Conservation (phyloP, 2,888 invertebrate species). For the Blastobasis lacticolella region DNA sequence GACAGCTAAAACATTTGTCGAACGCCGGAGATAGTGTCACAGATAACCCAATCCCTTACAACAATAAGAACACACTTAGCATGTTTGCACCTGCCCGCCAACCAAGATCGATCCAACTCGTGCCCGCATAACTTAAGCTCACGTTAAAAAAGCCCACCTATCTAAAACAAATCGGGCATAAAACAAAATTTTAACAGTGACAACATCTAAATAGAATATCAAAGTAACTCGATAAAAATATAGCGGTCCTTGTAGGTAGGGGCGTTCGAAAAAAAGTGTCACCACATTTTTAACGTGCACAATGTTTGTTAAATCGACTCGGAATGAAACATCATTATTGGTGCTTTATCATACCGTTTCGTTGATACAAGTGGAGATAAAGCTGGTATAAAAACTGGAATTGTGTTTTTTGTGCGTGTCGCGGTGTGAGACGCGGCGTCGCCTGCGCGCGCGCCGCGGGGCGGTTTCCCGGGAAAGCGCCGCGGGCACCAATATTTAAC, state of each 20-base stretch:
- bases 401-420: conserved; percentile 58
- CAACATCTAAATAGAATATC: too few relatives aligned
- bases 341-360: conserved; percentile 64
- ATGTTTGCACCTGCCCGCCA: conserved; percentile 70
- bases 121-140: conserved; percentile 35
- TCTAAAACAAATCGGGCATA: conserved; percentile 16
- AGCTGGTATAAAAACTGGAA: conserved; percentile 46
- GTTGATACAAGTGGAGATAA: conserved; percentile 65
- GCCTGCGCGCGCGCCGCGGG: conserved; percentile 66
- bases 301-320: conserved; percentile 57
- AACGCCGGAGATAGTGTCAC: conserved; percentile 70
- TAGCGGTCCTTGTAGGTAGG: too few relatives aligned
- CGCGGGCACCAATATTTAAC: conserved; percentile 56
- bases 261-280: conserved; percentile 41
- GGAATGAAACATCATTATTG: conserved; percentile 72
- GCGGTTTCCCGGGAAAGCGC: conserved; percentile 65
- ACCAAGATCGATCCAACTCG: conserved; percentile 47
- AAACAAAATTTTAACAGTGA: too few relatives aligned
- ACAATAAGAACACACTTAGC: conserved; percentile 73
- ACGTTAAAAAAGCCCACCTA: conserved; percentile 23
- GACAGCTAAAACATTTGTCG: conserved; percentile 73
- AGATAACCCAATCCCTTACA: conserved; percentile 72
- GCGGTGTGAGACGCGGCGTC: conserved; percentile 65
- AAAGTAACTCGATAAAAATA: too few relatives aligned
- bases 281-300: conserved; percentile 40